Conservation (phyloP, 1,140 invertebrate species). For the Formica selysi region DNA sequence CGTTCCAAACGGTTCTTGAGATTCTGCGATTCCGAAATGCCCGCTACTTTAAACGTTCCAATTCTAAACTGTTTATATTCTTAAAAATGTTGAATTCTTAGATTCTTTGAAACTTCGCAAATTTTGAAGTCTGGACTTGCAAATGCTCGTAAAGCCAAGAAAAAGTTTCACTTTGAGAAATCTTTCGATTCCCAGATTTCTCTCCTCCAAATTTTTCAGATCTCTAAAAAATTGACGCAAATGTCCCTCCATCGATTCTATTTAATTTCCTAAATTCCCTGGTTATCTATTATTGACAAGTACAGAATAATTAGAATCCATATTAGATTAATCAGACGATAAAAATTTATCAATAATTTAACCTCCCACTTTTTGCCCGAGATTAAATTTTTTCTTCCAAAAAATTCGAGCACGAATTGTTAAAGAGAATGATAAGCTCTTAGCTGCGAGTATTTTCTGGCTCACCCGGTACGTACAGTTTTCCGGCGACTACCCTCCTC, state of each 20-base stretch:
- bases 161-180: not conserved
- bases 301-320: not conserved
- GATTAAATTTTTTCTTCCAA: not conserved
- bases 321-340: not conserved
- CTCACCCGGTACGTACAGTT: slow-evolving; percentile 30
- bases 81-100: not conserved
- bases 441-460: not conserved
- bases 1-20: not conserved
- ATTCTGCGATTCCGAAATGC: too few relatives aligned
- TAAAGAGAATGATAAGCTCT: not conserved
- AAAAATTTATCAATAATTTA: not conserved
- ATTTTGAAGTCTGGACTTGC: not conserved
- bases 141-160: not conserved
- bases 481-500: slow-evolving; percentile 26
- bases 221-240: not conserved
- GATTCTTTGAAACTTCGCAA: not conserved
- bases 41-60: not conserved
- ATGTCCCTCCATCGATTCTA: not conserved
- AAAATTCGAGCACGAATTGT: not conserved
- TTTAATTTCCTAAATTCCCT: not conserved
- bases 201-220: not conserved
- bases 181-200: not conserved
- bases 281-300: not conserved
- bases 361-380: not conserved
- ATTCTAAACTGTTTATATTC: not conserved